Base-by-base conservation (phyloP, 2,113 vertebrate species). In the Colaptes auratus region DNA sequence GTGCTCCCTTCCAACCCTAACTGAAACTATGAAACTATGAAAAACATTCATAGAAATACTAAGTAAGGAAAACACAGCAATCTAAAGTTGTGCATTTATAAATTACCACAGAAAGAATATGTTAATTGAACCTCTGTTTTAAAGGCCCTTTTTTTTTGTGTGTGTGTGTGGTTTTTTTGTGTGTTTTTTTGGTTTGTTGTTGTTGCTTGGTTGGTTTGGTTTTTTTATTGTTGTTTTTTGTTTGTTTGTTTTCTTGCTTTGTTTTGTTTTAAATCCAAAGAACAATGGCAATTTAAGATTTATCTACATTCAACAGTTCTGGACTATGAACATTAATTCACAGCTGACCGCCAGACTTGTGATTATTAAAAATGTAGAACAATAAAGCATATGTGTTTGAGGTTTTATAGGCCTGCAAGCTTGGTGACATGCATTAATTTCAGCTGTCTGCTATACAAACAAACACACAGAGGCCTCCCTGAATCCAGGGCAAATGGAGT, bases 371-470 rank as follows among this genome's bases (percentile, higher is more conserved):
- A 56, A 96, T 61, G 35, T 72, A 74, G 28, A 76, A 24, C 48
- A 90, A 81, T 8, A 88, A 87, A 92, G 39, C 21, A 70, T 80
- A 80, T 21, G 42, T 50, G 81, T 60, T 71, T 89, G 69, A 55
- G 69, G 17, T 64, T 93, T 83, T 83, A 85, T 72, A 91, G 52
- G 12, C 36, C 56, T 74, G 56, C 77, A 94, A 83, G 89, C 75
- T 67, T 91, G 78, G 7, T 56, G 87, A 78, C 50, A 86, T 89
- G 52, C 10, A 75, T 93, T 95, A 93, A 95, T 96, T 95, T 96
- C 46, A 84, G 60, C 92, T n/a, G 9, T 93, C 30, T 90, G 89
- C 79, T 72, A 88, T 61, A 89, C 80, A 96, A 96, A 96, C 74
- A 95, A 86, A 95, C 46, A 92, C 48, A 71, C 30, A 88, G 85